A percentile compares a stretch with the other conserved stretches of the same genome.
Conservation (phyloP, 2,113 vertebrate species). For the Catharus fuscescens region DNA sequence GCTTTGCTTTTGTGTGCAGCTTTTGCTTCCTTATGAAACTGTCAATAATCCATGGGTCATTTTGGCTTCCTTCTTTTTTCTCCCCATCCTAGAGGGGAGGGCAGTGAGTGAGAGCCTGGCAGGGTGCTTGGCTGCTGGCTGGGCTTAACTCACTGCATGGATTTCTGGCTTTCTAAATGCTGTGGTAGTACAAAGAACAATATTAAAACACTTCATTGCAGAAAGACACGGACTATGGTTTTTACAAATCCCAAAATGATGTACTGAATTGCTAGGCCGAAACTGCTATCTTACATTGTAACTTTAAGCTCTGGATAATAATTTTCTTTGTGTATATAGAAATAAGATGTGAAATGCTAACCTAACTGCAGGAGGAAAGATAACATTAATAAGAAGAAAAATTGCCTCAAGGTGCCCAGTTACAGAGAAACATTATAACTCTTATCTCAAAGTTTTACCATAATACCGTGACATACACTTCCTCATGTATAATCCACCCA, state of each 20-base stretch:
- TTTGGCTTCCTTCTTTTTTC: neutral
- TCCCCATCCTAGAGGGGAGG: neutral
- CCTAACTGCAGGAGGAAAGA: neutral
- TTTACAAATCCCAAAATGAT: neutral
- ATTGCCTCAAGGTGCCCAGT: neutral
- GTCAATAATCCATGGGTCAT: neutral
- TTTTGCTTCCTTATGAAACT: neutral
- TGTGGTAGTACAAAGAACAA: neutral
- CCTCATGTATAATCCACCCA: neutral
- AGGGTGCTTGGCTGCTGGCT: neutral
- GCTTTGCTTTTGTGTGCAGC: neutral
- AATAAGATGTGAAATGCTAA: neutral
- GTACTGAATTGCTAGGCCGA: neutral
- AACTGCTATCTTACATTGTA: neutral
- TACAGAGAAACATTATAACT: neutral
- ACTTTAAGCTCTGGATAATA: neutral
- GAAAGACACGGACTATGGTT: neutral
- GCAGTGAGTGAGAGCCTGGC: neutral
- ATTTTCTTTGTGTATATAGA: neutral
- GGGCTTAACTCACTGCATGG: neutral
- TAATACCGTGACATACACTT: neutral
- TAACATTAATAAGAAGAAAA: neutral
- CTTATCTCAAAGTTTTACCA: neutral
- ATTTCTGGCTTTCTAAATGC: neutral
- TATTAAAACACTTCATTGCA: neutral